Evolutionary conservation across 2,113 vertebrate species (phyloP), one percentile per base, ranked within the genome.

Genomic region (Charina bottae): DNA sequence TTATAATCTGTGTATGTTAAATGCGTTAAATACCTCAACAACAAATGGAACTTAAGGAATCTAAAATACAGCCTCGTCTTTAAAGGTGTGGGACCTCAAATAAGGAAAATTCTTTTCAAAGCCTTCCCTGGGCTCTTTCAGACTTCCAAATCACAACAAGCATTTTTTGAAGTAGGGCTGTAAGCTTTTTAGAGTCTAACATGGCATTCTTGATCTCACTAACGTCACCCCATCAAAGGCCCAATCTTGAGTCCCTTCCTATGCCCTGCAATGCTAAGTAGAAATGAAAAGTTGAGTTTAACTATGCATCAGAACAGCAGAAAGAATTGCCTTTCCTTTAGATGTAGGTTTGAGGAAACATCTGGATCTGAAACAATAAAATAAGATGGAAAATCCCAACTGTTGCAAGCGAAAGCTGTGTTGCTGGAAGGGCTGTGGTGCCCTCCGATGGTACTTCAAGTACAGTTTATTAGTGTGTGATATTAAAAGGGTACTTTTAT

Each of bases 401-500:
- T 97, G 97, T 98, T 98, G 97, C 96, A 46, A 84, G 1, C 3
- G 4, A 7, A 42, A 93, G 58, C 93, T 92, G 96, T 90, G 93
- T 78, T 91, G 90, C 11, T 87, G 93, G 94, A 92, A 92, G 93
- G 94, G 93, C 83, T 8, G 94, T 91, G 90, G 95, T 88, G 95
- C 95, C 97, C 97, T 97, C 8, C 94, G 96, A 96, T 96, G 96
- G 97, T 97, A 83, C 97, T 98, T 98, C 97, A 98, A 97, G 96
- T 96, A 98, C 98, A 98, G 98, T 97, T 98, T 98, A 98, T 98
- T 97, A 98, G 97, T n/a, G 94, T 98, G 97, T 98, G 98, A 97
- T 97, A 97, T 97, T 95, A 97, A 97, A 97, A 97, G 97, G 97
- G 97, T 97, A 94, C 97, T 97, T 98, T 98, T 97, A 98, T 97